phyloP scores from a whole-genome alignment of 2,888 invertebrate genomes.

The Zelleria hepariella region DNA sequence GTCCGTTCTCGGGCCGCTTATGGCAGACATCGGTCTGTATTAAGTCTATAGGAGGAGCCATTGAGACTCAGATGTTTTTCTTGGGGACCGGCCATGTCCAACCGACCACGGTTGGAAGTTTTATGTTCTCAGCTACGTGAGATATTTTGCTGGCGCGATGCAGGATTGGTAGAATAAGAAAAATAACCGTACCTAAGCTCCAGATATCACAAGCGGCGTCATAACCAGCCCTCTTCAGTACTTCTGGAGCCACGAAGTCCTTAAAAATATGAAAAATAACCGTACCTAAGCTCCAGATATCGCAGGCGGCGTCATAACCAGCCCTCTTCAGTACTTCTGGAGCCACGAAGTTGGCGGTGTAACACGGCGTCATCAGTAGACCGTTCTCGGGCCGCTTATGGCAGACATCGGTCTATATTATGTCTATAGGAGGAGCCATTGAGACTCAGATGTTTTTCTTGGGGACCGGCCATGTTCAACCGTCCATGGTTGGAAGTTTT shows the following conservation, averaged over 20 bases:
- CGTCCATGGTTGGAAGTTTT: neutral
- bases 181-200: conserved; percentile 80
- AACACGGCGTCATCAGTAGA: conserved; percentile 99
- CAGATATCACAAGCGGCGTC: conserved; percentile 99
- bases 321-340: conserved; percentile 97
- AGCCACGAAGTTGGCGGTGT: conserved; percentile 98
- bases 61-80: neutral
- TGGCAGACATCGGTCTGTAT: neutral
- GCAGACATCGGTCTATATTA: neutral
- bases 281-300: conserved; percentile 95
- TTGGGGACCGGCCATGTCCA: neutral
- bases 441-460: neutral
- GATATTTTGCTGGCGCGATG: too few relatives aligned
- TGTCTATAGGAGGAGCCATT: neutral
- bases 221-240: conserved; percentile 96
- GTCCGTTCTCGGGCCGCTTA: conserved; percentile 80
- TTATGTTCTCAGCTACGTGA: neutral
- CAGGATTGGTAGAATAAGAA: neutral
- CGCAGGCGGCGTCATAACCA: conserved; percentile 98
- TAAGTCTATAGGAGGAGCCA: neutral
- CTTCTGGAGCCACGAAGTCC: conserved; percentile 99
- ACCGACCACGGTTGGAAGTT: neutral
- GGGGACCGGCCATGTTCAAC: neutral
- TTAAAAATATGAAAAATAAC: too few relatives aligned
- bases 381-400: conserved; percentile 78